Evolutionary conservation across 2,113 vertebrate species (phyloP).

Genomic region (Zapornia atra): DNA sequence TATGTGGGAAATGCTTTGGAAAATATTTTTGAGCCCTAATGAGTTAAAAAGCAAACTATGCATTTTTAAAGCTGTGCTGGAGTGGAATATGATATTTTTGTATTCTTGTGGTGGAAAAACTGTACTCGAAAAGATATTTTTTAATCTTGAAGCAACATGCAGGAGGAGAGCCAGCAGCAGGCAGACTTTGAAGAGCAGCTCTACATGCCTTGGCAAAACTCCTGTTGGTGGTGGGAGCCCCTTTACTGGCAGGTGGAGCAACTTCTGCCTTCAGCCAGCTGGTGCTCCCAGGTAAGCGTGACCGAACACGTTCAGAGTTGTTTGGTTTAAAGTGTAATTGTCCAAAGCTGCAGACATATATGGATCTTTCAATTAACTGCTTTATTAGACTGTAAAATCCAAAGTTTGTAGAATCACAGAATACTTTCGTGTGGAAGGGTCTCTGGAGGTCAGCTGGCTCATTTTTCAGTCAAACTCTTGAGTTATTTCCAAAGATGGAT

Average conservation of each 20-base stretch:
- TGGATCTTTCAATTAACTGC: not conserved
- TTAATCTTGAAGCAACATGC: not conserved
- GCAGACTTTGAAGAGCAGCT: not conserved
- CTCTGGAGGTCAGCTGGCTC: not conserved
- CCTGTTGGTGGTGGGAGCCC: not conserved
- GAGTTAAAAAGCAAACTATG: not conserved
- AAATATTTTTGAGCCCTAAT: not conserved
- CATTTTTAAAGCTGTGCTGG: not conserved
- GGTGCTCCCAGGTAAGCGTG: not conserved
- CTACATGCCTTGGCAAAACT: not conserved
- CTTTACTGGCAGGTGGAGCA: not conserved
- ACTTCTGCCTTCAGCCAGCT: not conserved
- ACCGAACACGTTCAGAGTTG: not conserved
- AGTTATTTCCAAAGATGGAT: not conserved
- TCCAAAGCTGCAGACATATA: not conserved
- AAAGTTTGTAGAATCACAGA: not conserved
- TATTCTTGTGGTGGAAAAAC: not conserved
- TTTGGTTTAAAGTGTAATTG: not conserved
- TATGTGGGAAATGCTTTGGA: not conserved
- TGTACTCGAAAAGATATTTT: not conserved
- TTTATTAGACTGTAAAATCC: not conserved
- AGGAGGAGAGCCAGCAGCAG: not conserved
- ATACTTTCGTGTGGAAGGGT: not conserved
- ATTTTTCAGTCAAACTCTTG: not conserved
- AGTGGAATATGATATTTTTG: not conserved